Percentiles rank a stretch among this genome's conserved stretches.
These are phyloP conservation scores for Xestia sexstrigata DNA, from an alignment of 2,888 invertebrate species.

Conservation along the genomic window DNA sequence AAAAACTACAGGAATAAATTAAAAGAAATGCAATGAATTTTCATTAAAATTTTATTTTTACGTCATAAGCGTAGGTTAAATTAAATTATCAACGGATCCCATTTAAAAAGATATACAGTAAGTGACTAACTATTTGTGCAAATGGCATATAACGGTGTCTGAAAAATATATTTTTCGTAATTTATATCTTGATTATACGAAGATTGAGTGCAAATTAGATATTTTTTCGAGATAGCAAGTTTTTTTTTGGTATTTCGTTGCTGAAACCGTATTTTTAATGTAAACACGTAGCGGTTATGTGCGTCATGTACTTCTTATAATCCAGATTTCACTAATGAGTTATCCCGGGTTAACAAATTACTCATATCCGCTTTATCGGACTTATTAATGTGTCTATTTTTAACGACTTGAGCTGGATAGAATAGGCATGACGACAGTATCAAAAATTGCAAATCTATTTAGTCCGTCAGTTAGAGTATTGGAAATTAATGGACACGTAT, in stretches of 20 bases:
- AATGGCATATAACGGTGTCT: constrained; percentile 51
- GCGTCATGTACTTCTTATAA: constrained; percentile 46
- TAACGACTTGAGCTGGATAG: neutral
- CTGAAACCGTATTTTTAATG: constrained; percentile 22
- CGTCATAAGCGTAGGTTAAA: constrained; percentile 45
- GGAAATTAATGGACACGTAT: no score
- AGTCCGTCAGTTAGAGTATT: no score
- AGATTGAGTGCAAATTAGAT: constrained; percentile 58
- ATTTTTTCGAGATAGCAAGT: constrained; percentile 3
- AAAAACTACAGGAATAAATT: constrained; percentile 61
- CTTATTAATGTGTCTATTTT: constrained; percentile 23
- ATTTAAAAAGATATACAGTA: constrained; percentile 55
- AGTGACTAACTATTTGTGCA: constrained; percentile 47
- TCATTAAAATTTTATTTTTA: constrained; percentile 32
- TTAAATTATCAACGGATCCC: constrained; percentile 42
- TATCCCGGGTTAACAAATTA: constrained; percentile 44
- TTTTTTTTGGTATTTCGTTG: constrained; percentile 6
- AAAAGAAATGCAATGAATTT: constrained; percentile 36
- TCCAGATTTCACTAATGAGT: constrained; percentile 54
- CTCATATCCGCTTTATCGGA: constrained; percentile 43
- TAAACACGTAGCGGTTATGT: constrained; percentile 46
- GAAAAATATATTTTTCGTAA: constrained; percentile 53
- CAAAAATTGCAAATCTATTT: no score
- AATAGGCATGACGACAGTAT: no score
- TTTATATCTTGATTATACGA: constrained; percentile 60